Percentiles rank a stretch among this genome's conserved stretches.
phyloP scores from a whole-genome alignment of 2,113 vertebrate genomes.

The Callocephalon fimbriatum region DNA sequence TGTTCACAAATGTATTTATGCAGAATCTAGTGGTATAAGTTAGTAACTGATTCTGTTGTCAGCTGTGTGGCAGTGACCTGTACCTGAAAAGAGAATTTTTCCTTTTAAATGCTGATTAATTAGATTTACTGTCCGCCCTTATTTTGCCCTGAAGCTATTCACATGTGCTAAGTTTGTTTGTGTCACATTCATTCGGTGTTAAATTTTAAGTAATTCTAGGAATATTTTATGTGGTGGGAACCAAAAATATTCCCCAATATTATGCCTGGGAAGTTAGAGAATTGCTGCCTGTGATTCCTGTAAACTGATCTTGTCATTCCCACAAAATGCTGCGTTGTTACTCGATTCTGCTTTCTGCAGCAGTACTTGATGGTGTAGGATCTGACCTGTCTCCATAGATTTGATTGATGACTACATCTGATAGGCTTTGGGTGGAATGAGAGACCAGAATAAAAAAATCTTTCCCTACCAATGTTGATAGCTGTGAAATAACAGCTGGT shows the following conservation, averaged over 20 bases:
- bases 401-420: neutral
- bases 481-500: neutral
- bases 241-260: neutral
- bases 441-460: neutral
- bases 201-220: neutral
- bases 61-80: neutral
- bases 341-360: neutral
- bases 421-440: neutral
- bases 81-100: neutral
- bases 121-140: accelerated
- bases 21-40: neutral
- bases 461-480: neutral
- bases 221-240: neutral
- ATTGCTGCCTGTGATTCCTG: neutral
- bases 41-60: neutral
- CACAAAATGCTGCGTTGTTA: neutral
- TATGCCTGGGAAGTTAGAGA: neutral
- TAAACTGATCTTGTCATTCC: neutral
- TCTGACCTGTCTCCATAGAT: neutral
- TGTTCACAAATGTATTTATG: neutral
- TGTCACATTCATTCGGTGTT: neutral
- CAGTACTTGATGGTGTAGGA: neutral
- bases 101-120: neutral
- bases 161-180: neutral
- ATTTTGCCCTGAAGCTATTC: neutral